A percentile compares a stretch with the other conserved stretches of the same genome.
phyloP scores from a whole-genome alignment of 35 echinoderm and acorn worm species.

The Apostichopus japonicus region DNA sequence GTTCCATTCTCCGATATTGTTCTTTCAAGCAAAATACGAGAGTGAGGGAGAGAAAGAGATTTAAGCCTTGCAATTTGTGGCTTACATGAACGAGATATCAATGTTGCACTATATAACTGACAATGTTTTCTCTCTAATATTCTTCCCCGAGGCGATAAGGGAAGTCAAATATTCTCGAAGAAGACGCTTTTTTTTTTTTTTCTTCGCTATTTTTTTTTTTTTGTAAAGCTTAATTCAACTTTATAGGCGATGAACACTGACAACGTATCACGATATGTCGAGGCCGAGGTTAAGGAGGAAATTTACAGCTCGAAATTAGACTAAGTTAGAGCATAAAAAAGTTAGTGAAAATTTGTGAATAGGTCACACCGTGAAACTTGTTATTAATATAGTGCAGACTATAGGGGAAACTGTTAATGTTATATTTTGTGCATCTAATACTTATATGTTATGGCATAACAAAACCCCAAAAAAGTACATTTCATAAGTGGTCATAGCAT shows the following conservation, averaged over 20 bases:
- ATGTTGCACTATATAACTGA: neutral
- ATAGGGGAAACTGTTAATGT: no score
- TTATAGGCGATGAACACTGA: neutral
- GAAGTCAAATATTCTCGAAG: neutral
- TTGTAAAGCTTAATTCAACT: no score
- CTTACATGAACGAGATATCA: neutral
- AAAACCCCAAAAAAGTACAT: no score
- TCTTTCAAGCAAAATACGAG: neutral
- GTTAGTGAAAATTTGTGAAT: no score
- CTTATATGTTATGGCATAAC: no score
- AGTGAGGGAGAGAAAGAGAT: neutral
- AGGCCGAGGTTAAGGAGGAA: neutral
- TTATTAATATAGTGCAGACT: no score
- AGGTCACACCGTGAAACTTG: no score
- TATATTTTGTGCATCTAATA: no score
- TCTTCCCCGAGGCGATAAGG: neutral
- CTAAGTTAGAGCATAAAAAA: no score
- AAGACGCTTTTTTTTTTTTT: neutral
- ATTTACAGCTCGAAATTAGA: no score
- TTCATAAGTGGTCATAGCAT: no score
- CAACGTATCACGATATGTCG: neutral
- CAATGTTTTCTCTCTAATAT: neutral
- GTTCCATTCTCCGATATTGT: neutral
- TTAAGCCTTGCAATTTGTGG: neutral
- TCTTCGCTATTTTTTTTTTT: neutral